Evolutionary conservation across 2,888 invertebrate genomes (phyloP).

Genomic region (Spicauda simplicius): DNA sequence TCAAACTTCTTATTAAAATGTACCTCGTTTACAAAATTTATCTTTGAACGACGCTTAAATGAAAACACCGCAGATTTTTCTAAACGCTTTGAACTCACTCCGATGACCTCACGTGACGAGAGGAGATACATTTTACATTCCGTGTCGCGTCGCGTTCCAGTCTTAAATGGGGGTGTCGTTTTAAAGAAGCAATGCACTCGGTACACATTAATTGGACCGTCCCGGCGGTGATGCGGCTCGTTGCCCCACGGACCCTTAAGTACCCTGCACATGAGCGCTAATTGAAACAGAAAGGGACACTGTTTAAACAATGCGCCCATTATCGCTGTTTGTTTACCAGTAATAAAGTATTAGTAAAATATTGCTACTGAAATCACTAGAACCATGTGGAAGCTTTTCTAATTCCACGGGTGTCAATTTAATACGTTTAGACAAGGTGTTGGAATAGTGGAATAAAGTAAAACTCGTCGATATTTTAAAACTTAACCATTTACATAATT

Average conservation of each 20-base stretch:
- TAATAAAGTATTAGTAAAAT: background rate
- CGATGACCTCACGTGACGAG: constrained; percentile 18
- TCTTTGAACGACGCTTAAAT: no score
- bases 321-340: background rate
- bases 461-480: no score
- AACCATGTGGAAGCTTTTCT: no score
- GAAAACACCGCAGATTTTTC: background rate
- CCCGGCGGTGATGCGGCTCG: constrained; percentile 19
- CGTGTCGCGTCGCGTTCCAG: background rate
- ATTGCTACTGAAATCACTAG: background rate
- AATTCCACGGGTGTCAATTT: no score
- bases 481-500: no score
- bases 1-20: no score
- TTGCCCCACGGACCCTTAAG: constrained; percentile 24
- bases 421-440: no score
- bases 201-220: constrained; percentile 33
- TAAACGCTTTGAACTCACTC: background rate
- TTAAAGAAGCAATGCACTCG: constrained; percentile 37
- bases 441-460: no score
- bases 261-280: constrained; percentile 38
- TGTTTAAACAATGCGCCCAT: constrained; percentile 15
- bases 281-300: constrained; percentile 43
- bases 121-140: constrained; percentile 15
- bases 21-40: no score
- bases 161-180: constrained; percentile 30